Evolutionary conservation across 2,797 vertebrate genomes (phyloP), one percentile per base, ranked within the genome.

Genomic region (Antennarius maculatus): DNA sequence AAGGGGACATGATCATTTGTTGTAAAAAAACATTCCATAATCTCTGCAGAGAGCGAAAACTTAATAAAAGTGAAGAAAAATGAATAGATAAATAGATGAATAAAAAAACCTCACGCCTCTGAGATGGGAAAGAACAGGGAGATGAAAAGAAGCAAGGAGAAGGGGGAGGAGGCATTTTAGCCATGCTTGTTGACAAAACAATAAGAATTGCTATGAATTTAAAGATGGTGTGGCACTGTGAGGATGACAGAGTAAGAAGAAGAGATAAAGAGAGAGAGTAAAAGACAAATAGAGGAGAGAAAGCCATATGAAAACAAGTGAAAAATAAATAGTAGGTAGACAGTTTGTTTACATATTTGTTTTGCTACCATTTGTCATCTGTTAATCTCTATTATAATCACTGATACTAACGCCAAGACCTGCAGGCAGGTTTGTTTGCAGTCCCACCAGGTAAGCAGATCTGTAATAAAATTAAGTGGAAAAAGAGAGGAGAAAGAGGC

Each of bases 131-230:
- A 56, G 54, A 57, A 69, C 63, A 53, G 48, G 77, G 54, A 82
- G 81, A 86, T 86, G 75, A 87, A 88, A 87, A 80, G 45, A 69
- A 75, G 71, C 39, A 4, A 42, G 53, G 43, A 46, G 53, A 45
- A 39, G 57, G 37, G 61, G 73, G 57, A 54, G 76, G 60, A 54
- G 53, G 12, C 27, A 73, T 70, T 66, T 72, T 52, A 76, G 82
- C 61, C 51, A 68, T 0, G 54, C 77, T 83, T 85, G 84, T 89
- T 89, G 86, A 88, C 79, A 82, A 82, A 88, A 76, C 59, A 78
- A 82, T 80, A 84, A 57, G 42, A 54, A 73, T 60, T 76, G 79
- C 76, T 78, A 61, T 85, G 77, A 80, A 86, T 80, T 83, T 66
- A 71, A 82, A 86, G 74, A 76, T 77, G 78, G 43, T 39, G 59